Percentiles rank a stretch among this genome's conserved stretches.
Conservation (phyloP, 2,113 vertebrate genomes). For the Geothlypis trichas region DNA sequence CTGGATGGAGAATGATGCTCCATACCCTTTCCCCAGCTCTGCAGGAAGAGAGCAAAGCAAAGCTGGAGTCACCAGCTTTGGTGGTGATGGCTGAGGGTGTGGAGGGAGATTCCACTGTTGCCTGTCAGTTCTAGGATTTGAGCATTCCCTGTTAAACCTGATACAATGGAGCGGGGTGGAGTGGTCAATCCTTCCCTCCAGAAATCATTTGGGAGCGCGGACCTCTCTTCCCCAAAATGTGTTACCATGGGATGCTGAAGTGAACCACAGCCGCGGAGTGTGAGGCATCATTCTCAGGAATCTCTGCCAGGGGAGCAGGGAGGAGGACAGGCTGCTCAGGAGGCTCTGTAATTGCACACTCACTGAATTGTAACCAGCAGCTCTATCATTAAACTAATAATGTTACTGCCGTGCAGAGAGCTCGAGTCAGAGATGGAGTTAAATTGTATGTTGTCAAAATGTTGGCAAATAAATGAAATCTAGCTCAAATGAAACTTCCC, state of each 20-base stretch:
- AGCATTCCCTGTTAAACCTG: background rate
- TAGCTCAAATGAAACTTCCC: conserved; percentile 21
- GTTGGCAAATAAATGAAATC: conserved; percentile 22
- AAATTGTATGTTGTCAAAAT: conserved; percentile 13
- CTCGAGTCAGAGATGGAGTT: background rate
- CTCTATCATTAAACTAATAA: conserved; percentile 17
- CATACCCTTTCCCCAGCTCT: no score
- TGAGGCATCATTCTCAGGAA: background rate
- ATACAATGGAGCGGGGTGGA: background rate
- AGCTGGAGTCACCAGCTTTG: background rate
- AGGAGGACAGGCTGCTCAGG: background rate
- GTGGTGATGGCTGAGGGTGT: background rate
- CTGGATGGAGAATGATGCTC: fast-evolving
- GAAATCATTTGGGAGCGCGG: background rate
- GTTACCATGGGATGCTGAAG: background rate
- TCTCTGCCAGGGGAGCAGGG: background rate
- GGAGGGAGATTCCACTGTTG: background rate
- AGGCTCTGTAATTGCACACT: conserved; percentile 2
- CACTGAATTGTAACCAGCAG: background rate
- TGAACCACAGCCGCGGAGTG: background rate
- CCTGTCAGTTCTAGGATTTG: background rate
- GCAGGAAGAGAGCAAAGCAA: background rate
- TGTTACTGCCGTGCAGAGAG: background rate
- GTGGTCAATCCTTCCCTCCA: background rate
- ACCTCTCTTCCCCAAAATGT: background rate